Evolutionary conservation across 1,140 invertebrate species (phyloP).

Genomic region (Megalonaias nervosa): DNA sequence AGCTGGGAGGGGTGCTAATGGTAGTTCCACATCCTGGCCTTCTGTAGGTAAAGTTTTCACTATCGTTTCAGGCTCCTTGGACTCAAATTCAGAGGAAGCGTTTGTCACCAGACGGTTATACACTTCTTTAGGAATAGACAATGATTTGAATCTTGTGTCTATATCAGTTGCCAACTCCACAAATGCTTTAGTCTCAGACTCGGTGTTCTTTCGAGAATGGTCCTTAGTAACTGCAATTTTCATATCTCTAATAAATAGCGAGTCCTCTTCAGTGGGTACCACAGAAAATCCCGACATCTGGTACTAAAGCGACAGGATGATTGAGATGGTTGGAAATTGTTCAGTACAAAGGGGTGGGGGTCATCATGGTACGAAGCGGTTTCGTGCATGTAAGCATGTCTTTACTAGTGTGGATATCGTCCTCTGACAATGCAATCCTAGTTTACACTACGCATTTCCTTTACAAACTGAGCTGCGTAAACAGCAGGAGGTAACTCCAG

Average conservation of each 20-base stretch:
- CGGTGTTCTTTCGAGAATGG: not conserved
- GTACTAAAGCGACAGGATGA: constrained; percentile 5
- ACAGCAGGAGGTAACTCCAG: constrained; percentile 17
- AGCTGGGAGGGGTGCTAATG: too few relatives aligned
- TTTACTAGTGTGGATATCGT: not conserved
- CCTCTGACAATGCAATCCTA: constrained; percentile 3
- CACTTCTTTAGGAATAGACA: too few relatives aligned
- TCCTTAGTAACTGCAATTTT: not conserved
- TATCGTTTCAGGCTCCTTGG: too few relatives aligned
- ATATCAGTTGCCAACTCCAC: too few relatives aligned
- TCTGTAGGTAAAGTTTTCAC: too few relatives aligned
- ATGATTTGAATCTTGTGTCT: too few relatives aligned
- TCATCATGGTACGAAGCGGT: not conserved
- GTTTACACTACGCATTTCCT: not conserved
- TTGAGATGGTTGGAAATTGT: constrained; percentile 4
- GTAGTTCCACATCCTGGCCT: too few relatives aligned
- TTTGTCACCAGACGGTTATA: too few relatives aligned
- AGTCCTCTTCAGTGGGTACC: not conserved
- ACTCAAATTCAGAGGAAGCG: too few relatives aligned
- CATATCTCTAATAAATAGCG: not conserved
- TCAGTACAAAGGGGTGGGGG: not conserved
- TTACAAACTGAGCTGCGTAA: not conserved
- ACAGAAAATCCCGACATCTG: not conserved
- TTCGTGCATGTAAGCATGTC: not conserved
- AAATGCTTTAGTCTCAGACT: too few relatives aligned